phyloP scores from a whole-genome alignment of 2,797 vertebrate species.

The Pipistrellus nathusii region DNA sequence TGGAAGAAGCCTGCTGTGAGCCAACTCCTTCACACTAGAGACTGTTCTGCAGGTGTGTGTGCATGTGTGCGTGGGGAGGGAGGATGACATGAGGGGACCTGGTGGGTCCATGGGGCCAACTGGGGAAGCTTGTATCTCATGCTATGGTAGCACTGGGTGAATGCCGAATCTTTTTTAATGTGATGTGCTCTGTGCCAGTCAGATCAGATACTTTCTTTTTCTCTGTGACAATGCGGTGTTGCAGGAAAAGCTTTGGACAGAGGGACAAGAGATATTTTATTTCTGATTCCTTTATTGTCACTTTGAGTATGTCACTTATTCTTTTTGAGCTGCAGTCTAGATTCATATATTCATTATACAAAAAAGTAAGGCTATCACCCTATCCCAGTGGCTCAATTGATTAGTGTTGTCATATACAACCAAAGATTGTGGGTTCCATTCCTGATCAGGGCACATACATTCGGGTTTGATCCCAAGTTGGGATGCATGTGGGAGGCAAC shows the following conservation, averaged over 20 bases:
- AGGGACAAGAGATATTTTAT: background rate
- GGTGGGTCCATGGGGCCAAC: fast-evolving
- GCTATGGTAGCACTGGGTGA: background rate
- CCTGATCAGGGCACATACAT: background rate
- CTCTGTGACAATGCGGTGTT: background rate
- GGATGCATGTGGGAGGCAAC: background rate
- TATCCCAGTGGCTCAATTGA: background rate
- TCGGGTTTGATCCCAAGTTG: background rate
- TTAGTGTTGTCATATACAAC: background rate
- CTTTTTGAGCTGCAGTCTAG: background rate
- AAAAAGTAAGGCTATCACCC: background rate
- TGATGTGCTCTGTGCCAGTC: background rate
- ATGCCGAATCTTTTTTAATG: background rate
- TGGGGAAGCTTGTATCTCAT: background rate
- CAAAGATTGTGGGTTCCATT: background rate
- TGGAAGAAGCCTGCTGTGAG: background rate
- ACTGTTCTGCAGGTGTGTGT: background rate
- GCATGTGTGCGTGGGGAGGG: background rate
- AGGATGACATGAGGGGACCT: no score
- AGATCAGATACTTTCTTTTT: background rate
- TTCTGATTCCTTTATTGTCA: background rate
- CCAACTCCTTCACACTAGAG: background rate
- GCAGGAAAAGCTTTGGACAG: background rate
- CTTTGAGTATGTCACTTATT: background rate
- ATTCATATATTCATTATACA: background rate